Conservation (phyloP, 2,888 invertebrate species). For the Cataglyphis albicans region DNA sequence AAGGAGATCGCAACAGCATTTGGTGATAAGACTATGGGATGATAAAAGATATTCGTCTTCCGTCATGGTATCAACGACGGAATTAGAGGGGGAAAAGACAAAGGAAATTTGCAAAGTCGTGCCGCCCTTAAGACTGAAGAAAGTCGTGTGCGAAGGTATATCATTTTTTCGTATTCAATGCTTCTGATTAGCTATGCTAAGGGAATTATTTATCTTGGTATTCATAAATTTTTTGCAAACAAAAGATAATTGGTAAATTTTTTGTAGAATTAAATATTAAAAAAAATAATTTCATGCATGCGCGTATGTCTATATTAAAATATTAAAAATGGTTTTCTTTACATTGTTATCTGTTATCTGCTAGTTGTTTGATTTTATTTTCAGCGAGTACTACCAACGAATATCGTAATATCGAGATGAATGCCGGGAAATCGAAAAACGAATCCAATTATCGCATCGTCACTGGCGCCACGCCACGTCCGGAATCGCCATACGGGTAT, state of each 20-base stretch:
- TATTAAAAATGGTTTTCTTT: neutral
- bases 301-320: neutral
- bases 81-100: constrained; percentile 30
- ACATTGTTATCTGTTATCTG: neutral
- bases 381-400: constrained; percentile 1
- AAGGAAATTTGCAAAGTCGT: constrained; percentile 73
- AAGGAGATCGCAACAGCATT: constrained; percentile 4
- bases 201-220: neutral
- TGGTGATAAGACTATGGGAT: constrained; percentile 34
- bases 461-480: constrained; percentile 69
- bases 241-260: neutral
- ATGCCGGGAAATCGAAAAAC: constrained; percentile 17
- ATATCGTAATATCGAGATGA: constrained; percentile 21
- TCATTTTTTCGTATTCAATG: neutral
- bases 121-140: constrained; percentile 81
- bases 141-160: constrained; percentile 69
- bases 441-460: constrained; percentile 78
- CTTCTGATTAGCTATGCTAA: neutral
- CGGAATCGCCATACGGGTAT: constrained; percentile 20
- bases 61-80: constrained; percentile 38
- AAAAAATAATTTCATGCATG: neutral
- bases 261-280: neutral
- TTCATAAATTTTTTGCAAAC: neutral
- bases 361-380: neutral
- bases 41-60: constrained; percentile 42